phyloP scores from a whole-genome alignment of 2,888 invertebrate genomes.

The Oligia strigilis region DNA sequence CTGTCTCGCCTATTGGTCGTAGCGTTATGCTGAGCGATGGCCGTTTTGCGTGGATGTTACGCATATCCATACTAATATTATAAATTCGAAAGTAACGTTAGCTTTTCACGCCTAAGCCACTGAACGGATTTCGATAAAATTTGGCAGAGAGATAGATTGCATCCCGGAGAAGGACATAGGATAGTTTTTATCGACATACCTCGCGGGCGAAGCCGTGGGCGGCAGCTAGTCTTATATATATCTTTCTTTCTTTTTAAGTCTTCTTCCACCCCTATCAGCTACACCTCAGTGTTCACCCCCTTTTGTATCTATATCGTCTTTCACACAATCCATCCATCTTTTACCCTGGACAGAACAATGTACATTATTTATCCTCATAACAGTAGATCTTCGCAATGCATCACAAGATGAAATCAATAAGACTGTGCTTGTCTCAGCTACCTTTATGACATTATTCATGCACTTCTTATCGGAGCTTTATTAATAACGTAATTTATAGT shows the following conservation, averaged over 20 bases:
- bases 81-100: too few relatives aligned
- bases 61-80: not conserved
- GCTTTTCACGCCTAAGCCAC: too few relatives aligned
- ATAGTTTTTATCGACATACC: too few relatives aligned
- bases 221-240: not conserved
- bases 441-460: constrained; percentile 48
- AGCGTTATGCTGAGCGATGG: not conserved
- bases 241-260: not conserved
- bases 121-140: too few relatives aligned
- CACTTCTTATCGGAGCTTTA: constrained; percentile 56
- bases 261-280: not conserved
- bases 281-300: not conserved
- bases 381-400: constrained; percentile 40
- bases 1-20: not conserved
- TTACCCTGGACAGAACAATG: constrained; percentile 42
- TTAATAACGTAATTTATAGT: constrained; percentile 59
- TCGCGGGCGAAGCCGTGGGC: too few relatives aligned
- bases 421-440: constrained; percentile 40
- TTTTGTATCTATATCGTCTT: not conserved
- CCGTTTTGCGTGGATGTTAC: not conserved
- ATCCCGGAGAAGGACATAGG: too few relatives aligned
- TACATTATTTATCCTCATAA: constrained; percentile 40
- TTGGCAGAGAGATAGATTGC: too few relatives aligned
- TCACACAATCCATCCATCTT: constrained; percentile 12
- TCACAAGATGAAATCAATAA: constrained; percentile 48